Evolutionary conservation across 64 coral and sea anemone genomes (phyloP), one percentile per base, ranked within the genome.

Genomic region (Actinia equina): DNA sequence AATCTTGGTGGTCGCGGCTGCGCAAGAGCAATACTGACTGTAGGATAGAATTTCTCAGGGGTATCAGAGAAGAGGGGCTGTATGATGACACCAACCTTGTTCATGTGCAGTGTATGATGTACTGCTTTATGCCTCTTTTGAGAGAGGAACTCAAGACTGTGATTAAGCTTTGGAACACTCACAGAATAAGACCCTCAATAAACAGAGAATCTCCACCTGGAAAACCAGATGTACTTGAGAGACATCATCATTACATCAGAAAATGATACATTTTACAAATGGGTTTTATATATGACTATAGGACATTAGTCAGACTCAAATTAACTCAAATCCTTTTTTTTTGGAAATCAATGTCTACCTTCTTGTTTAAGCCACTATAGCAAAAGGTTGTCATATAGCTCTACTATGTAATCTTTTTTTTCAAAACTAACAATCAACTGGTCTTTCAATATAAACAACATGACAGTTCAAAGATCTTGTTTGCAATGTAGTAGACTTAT

Each of bases 161-260:
- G 12, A 54, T 79, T 51, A 76, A 79, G 51, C 79, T 78, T 57
- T 91, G 89, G 89, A 91, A 91, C 83, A 76, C 76, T 58, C 89
- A 86, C 62, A 52, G 65, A 54, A 91, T 91, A 30, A 85, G 89
- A 80, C 89, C 81, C 11, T 79, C 82, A 14, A 77, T 59, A 44
- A 91, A 91, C 90, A 51, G 11, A 78, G 89, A 91, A 86, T 86
- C 83, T 18, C 89, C 89, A 10, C n/a, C 83, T 78, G 89, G 89
- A 20, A 54, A 83, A 78, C 82, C 89, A 54, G 89, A 91, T 80
- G 70, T 91, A 44, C 54, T 91, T n/a, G n/a, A n/a, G n/a, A n/a
- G n/a, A n/a, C n/a, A n/a, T n/a, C n/a, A n/a, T n/a, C n/a, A n/a
- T n/a, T n/a, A n/a, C n/a, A n/a, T n/a, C n/a, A n/a, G n/a, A n/a